Base-by-base conservation (phyloP, 2,888 invertebrate species). In the Netelia fuscicornis region DNA sequence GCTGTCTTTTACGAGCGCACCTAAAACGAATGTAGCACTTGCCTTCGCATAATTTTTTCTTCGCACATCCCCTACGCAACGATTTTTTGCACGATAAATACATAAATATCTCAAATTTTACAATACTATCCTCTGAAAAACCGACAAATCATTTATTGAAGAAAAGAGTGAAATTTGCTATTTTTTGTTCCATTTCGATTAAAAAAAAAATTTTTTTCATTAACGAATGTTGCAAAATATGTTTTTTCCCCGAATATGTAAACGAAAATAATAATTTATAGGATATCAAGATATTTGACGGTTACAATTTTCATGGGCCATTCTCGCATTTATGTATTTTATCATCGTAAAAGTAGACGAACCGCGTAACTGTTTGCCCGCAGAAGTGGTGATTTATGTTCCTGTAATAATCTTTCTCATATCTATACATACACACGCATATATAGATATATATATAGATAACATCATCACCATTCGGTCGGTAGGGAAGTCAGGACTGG, bases 1-100 rank as follows among this genome's bases (percentile, higher is more conserved):
- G 17, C 58, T 10, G 44, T n/a, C 74, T 81, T 75, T 78, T 74
- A 25, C 70, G 67, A 13, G 56, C 74, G 30, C 20, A 65, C 58
- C 48, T n/a, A 60, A 52, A 67, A 48, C 71, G 20, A 76, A 77
- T 72, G 70, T 25, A 52, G 44, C 70, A 60, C 23, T 42, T 77
- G 67, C 23, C 1, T 67, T 30, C 30, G 30, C 30, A 30, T 30
- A 30, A 30, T 30, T 30, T 58, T 44, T 58, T 17, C 42, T 58
- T 23, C 10, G 17, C 17, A 17, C 17, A 17, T 67, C 13, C 8
- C 42, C 64, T 64, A 11, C 25, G n/a, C 17, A 13, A 17, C 17
- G 8, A 9, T 56, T 44, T 48, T 76, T 17, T 20, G 52, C 25
- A 13, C 2, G 30, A 1, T 13, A n/a, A 42, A 44, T 11, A 48